Evolutionary conservation across 1,140 invertebrate genomes (phyloP).

Genomic region (Heterodera schachtii): DNA sequence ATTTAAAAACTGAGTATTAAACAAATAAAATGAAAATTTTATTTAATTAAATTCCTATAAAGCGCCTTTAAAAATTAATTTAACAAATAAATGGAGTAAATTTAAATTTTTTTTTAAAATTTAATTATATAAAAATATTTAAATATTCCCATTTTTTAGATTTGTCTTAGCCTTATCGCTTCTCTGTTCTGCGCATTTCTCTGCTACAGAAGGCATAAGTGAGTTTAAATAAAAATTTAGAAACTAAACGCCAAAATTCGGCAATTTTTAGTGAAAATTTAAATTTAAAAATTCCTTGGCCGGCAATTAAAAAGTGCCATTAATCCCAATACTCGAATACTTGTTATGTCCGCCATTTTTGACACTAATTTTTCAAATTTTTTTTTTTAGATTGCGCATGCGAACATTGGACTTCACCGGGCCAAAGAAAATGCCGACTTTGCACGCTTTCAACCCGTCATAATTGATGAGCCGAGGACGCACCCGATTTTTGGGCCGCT

Average conservation of each 20-base stretch:
- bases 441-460: slow-evolving; percentile 48
- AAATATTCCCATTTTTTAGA: not conserved
- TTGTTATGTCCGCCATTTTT: too few species aligned
- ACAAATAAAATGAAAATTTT: not conserved
- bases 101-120: too few species aligned
- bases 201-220: slow-evolving; percentile 37
- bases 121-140: too few species aligned
- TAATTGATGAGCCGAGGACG: too few species aligned
- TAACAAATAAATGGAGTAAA: too few species aligned
- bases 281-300: too few species aligned
- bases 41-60: too few species aligned
- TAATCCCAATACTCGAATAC: too few species aligned
- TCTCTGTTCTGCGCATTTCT: slow-evolving; percentile 36
- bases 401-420: slow-evolving; percentile 25
- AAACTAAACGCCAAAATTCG: not conserved
- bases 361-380: not conserved
- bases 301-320: too few species aligned
- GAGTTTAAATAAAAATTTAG: not conserved
- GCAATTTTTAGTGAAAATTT: not conserved
- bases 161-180: not conserved
- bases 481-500: too few species aligned
- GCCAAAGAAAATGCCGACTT: slow-evolving; percentile 40
- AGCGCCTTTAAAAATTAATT: too few species aligned
- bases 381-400: slow-evolving; percentile 18
- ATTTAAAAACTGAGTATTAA: not conserved